Conservation (phyloP, 2,797 vertebrate species). For the Coluber constrictor region DNA sequence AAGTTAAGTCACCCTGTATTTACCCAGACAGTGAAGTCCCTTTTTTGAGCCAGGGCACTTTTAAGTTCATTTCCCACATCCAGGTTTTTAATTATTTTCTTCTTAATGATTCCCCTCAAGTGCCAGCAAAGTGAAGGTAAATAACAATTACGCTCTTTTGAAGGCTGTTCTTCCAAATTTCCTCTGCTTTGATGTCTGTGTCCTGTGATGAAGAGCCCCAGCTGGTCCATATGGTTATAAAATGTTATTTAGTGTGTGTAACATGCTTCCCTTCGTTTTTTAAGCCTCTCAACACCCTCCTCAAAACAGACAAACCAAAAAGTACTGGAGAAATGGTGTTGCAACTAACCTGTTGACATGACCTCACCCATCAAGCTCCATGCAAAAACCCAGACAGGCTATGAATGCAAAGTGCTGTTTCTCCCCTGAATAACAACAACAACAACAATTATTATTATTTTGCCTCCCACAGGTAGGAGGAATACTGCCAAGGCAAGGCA, state of each 20-base stretch:
- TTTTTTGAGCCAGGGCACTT: neutral
- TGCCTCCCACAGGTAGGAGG: neutral
- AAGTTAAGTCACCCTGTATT: neutral
- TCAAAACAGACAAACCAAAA: neutral
- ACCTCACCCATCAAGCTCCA: neutral
- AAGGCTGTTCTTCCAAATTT: neutral
- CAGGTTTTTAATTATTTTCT: slow-evolving; percentile 21
- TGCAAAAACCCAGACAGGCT: neutral
- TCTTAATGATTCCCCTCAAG: slow-evolving; percentile 2
- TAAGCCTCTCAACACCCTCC: neutral
- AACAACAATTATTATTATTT: no score
- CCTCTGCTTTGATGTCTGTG: slow-evolving; percentile 2
- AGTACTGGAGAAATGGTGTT: neutral
- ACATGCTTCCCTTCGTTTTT: neutral
- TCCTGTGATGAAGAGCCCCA: neutral
- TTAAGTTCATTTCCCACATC: neutral
- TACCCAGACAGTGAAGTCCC: neutral
- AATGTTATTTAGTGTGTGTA: neutral
- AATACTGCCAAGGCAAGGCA: neutral
- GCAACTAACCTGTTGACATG: neutral
- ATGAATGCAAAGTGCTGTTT: neutral
- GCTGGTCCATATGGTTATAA: neutral
- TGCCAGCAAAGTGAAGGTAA: neutral
- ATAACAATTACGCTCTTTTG: slow-evolving; percentile 6
- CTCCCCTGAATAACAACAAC: neutral